Conservation (phyloP, 2,888 invertebrate genomes). For the Cerceris ruficornis region DNA sequence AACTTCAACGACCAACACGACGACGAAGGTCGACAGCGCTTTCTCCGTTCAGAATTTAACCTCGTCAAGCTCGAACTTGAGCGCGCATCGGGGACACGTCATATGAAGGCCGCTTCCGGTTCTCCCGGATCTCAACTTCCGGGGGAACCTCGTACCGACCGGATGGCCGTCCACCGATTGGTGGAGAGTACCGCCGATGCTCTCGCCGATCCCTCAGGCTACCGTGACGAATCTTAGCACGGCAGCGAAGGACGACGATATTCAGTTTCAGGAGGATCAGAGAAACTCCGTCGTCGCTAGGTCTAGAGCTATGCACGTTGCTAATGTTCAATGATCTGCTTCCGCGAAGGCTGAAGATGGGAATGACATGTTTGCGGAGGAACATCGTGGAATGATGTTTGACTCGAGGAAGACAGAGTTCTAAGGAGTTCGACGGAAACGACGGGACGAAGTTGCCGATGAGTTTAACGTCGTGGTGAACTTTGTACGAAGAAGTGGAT, state of each 20-base stretch:
- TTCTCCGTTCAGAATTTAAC: constrained; percentile 80
- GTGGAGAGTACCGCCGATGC: constrained; percentile 78
- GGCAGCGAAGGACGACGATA: constrained; percentile 72
- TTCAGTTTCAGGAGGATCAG: constrained; percentile 56
- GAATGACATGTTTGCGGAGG: not conserved
- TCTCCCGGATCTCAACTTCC: constrained; percentile 86
- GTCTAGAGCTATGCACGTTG: constrained; percentile 53
- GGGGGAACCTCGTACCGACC: constrained; percentile 83
- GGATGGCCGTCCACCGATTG: constrained; percentile 82
- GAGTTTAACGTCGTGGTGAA: no score
- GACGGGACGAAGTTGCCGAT: no score
- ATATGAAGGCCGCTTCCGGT: constrained; percentile 94
- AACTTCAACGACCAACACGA: constrained; percentile 50
- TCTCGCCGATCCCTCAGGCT: constrained; percentile 76
- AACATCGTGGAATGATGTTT: constrained; percentile 1
- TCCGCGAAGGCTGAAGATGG: not conserved
- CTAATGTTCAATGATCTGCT: constrained; percentile 58
- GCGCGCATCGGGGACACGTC: constrained; percentile 84
- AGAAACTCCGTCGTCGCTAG: constrained; percentile 40
- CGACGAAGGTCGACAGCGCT: constrained; percentile 68
- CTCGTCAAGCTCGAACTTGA: constrained; percentile 74
- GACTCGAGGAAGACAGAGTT: not conserved
- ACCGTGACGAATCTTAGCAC: constrained; percentile 74
- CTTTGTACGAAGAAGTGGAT: no score
- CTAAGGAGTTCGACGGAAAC: not conserved